phyloP scores from a whole-genome alignment of 1,140 invertebrate species.

The Ceratosolen fusciceps region DNA sequence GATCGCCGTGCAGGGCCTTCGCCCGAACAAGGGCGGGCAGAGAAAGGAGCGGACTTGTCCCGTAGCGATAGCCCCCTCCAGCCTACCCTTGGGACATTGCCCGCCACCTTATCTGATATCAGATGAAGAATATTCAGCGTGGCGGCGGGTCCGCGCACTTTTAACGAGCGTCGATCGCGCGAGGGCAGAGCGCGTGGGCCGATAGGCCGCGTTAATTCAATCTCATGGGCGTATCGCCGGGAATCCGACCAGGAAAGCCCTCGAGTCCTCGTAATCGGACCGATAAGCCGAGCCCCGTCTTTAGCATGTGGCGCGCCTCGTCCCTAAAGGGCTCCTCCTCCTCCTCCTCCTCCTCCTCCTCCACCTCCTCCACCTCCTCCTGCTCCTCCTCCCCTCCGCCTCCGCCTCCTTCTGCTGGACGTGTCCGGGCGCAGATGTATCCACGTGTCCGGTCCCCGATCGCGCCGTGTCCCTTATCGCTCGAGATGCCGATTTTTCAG shows the following conservation, averaged over 20 bases:
- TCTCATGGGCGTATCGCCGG: background rate
- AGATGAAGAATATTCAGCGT: conserved; percentile 54
- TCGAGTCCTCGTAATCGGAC: background rate
- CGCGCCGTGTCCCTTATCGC: background rate
- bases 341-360: too few relatives aligned
- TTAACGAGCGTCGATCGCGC: conserved; percentile 45
- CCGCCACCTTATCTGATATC: background rate
- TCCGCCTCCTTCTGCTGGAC: too few relatives aligned
- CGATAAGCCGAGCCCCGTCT: background rate
- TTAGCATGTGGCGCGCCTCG: background rate
- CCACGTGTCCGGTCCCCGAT: background rate
- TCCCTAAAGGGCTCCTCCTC: background rate
- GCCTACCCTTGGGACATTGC: background rate
- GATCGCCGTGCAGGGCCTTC: background rate
- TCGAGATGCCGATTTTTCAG: too few relatives aligned
- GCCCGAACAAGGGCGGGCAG: too few relatives aligned
- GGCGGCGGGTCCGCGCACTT: conserved; percentile 52
- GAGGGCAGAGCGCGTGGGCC: conserved; percentile 12
- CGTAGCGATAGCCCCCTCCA: too few relatives aligned
- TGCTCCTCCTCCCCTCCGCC: too few relatives aligned
- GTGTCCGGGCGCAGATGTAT: background rate
- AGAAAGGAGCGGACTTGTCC: too few relatives aligned
- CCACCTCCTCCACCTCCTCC: too few relatives aligned
- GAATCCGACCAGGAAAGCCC: background rate
- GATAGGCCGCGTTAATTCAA: conserved; percentile 39